These are phyloP conservation scores for Ailuropoda melanoleuca DNA, from an alignment of 2,113 vertebrate species.

Conservation along the genomic window DNA sequence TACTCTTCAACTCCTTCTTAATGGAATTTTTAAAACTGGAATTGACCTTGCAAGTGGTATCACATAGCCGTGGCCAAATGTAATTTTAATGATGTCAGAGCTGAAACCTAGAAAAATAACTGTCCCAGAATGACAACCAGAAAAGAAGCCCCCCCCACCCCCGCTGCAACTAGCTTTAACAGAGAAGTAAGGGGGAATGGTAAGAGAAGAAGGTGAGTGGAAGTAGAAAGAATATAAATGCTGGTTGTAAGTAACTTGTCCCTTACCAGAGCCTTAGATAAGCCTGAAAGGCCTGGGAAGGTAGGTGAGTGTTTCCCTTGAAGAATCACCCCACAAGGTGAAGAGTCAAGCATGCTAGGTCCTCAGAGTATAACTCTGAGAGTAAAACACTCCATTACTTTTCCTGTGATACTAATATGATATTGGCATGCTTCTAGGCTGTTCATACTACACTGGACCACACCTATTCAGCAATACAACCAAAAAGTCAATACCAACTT, in stretches of 20 bases:
- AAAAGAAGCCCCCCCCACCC: background rate
- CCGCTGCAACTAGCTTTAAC: background rate
- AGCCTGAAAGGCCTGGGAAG: background rate
- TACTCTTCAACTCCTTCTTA: background rate
- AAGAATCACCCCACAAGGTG: background rate
- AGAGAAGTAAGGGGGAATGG: background rate
- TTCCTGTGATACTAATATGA: background rate
- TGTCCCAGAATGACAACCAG: background rate
- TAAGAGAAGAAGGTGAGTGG: background rate
- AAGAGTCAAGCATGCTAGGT: background rate
- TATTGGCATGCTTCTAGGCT: background rate
- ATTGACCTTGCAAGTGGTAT: background rate
- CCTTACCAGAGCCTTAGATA: background rate
- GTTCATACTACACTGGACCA: background rate
- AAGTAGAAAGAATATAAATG: background rate
- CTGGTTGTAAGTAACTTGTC: background rate
- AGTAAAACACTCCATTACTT: background rate
- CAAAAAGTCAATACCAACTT: background rate
- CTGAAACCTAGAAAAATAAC: slow-evolving; percentile 13
- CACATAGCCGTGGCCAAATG: background rate
- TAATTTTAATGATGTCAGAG: slow-evolving; percentile 30
- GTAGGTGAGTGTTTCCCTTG: background rate
- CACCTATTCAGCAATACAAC: background rate
- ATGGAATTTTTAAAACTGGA: slow-evolving; percentile 25
- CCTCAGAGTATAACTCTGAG: background rate